A percentile compares a stretch with the other conserved stretches of the same genome.
Evolutionary conservation across 2,113 vertebrate species (phyloP).

Genomic region (Mesitornis unicolor): DNA sequence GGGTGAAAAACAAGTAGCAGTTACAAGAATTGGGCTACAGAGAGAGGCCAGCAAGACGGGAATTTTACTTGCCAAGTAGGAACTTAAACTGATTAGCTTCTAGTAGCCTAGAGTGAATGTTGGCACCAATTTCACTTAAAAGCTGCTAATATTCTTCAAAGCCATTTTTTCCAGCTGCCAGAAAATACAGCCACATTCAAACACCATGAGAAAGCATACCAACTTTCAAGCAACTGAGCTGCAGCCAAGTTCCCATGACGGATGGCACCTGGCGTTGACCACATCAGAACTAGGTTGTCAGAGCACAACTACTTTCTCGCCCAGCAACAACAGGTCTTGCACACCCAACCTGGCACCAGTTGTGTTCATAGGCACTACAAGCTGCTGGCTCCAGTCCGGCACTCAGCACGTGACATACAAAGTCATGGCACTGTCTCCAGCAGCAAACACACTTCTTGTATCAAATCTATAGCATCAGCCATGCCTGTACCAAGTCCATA

Average conservation of each 20-base stretch:
- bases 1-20: not conserved
- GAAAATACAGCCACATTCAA: not conserved
- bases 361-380: rapidly evolving
- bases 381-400: not conserved
- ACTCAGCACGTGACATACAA: not conserved
- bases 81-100: constrained; percentile 34
- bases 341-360: not conserved
- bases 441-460: not conserved
- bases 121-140: constrained; percentile 31
- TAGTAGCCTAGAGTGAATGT: not conserved
- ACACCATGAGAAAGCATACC: not conserved
- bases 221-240: not conserved
- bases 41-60: not conserved
- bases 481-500: not conserved
- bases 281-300: not conserved
- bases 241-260: not conserved
- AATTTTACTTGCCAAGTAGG: not conserved
- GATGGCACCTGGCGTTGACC: not conserved
- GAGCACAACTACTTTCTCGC: not conserved
- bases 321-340: not conserved
- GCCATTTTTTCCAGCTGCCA: not conserved
- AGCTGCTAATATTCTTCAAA: constrained; percentile 44
- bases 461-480: not conserved
- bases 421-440: not conserved
- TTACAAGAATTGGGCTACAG: not conserved